Evolutionary conservation across 2,113 vertebrate species (phyloP), one percentile per base, ranked within the genome.

Genomic region (Rana temporaria): DNA sequence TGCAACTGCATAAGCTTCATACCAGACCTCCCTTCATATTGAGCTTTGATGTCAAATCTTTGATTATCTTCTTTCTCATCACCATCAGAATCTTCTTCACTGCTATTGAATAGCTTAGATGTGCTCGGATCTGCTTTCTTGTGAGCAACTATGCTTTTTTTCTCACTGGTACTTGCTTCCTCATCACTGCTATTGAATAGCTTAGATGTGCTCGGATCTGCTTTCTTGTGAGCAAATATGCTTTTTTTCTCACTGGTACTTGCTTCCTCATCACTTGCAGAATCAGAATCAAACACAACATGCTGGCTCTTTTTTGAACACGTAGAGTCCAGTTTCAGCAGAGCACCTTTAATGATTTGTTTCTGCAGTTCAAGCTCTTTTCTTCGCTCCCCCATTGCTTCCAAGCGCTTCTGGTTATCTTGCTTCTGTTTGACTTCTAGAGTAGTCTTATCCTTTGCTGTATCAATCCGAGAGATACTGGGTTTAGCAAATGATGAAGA

Each of bases 11-110:
- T 94, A 83, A 99, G 94, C 98, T 96, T 99, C 78, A 94, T 93
- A 88, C 98, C 98, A 62, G 95, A 93, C 93, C 82, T 93, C 84
- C 98, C 98, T 90, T 98, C 96, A 93, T 97, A 99, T 86, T 99
- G 95, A 75, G 96, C 95, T 84, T 96, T 96, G 86, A 98, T 92
- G 88, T 92, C 89, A 88, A 99, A 99, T 66, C 92, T 91, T 4
- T 91, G 1, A 30, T 30, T 87, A 4, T 91, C 91, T 3, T 87
- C 88, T 16, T 90, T 87, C 8, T 91, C 91, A 5, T 87, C 88
- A 60, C 82, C 62, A 0, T 92, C 93, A 0, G 88, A 86, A 17
- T 97, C 95, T 52, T 95, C 94, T 1, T 94, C 95, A 0, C 93
- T 96, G 89, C 91, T 93, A 9, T 91, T 92, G 87, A 99, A 99